Conservation (phyloP, 30 jellyfish, hydroid and myxozoan genomes). For the Chrysaora quinquecirrha region DNA sequence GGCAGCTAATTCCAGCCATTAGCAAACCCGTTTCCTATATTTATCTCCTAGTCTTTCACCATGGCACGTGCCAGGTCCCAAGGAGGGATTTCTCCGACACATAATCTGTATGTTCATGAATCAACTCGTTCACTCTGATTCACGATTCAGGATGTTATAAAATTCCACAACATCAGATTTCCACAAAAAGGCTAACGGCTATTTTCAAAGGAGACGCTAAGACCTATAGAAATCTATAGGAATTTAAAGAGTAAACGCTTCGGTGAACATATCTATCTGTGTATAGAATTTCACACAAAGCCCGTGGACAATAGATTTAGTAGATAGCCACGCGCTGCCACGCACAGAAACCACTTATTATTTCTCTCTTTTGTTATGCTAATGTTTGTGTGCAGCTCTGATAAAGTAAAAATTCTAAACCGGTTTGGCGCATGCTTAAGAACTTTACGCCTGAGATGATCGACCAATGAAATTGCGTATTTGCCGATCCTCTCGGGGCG, state of each 20-base stretch:
- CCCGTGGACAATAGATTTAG: slow-evolving; percentile 21
- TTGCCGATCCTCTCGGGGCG: slow-evolving; percentile 59
- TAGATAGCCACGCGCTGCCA: slow-evolving; percentile 73
- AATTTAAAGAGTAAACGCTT: slow-evolving; percentile 32
- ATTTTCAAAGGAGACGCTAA: slow-evolving; percentile 54
- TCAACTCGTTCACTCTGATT: not conserved
- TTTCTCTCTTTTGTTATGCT: slow-evolving; percentile 44
- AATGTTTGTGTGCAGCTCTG: slow-evolving; percentile 38
- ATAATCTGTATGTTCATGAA: not conserved
- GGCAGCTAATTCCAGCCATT: not conserved
- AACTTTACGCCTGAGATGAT: slow-evolving; percentile 58
- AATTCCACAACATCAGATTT: slow-evolving; percentile 16
- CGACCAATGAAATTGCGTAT: slow-evolving; percentile 55
- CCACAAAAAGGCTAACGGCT: slow-evolving; percentile 69
- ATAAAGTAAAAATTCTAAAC: slow-evolving; percentile 39
- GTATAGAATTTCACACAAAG: slow-evolving; percentile 70
- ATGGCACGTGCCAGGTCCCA: slow-evolving; percentile 63
- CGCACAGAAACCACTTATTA: slow-evolving; percentile 67
- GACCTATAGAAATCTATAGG: slow-evolving; percentile 42
- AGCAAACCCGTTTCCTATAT: not conserved
- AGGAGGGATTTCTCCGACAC: slow-evolving; percentile 9
- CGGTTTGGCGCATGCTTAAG: slow-evolving; percentile 78
- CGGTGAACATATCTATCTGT: slow-evolving; percentile 45
- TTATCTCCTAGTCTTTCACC: not conserved
- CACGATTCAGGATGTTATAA: not conserved